These are phyloP conservation scores for Romanogobio albipinnatus DNA, from an alignment of 2,113 vertebrate species.

Conservation along the genomic window DNA sequence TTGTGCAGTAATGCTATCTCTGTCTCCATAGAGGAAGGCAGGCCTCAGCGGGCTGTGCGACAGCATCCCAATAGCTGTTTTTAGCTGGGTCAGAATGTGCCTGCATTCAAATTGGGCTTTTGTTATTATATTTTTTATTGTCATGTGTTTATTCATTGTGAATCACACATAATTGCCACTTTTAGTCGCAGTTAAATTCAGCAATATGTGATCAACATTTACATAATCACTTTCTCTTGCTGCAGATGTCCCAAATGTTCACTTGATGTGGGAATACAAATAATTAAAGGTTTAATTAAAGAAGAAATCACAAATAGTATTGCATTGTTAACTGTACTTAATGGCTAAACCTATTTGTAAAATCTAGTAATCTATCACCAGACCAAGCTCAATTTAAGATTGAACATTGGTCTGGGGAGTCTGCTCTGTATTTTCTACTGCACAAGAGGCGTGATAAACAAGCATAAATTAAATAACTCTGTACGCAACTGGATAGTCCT, in stretches of 20 bases:
- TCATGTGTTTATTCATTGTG: constrained; percentile 3
- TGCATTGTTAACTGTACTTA: no score
- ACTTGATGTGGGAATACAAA: not conserved
- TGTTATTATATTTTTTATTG: not conserved
- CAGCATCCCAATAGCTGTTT: not conserved
- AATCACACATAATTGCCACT: not conserved
- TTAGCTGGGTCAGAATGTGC: not conserved
- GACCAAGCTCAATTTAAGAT: no score
- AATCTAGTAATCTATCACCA: no score
- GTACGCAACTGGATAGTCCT: no score
- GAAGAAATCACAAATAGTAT: not conserved
- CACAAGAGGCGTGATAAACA: no score
- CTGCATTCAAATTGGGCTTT: constrained; percentile 2
- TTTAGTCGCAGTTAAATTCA: not conserved
- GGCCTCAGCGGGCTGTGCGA: not conserved
- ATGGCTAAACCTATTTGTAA: no score
- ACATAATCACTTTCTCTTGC: not conserved
- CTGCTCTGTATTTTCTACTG: no score
- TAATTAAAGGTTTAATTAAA: not conserved
- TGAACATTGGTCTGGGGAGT: no score
- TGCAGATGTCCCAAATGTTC: not conserved
- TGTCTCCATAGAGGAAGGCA: constrained; percentile 1
- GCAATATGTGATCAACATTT: not conserved
- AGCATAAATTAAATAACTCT: no score
- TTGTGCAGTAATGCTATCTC: constrained; percentile 23